phyloP scores from a whole-genome alignment of 2,113 vertebrate genomes.

The Camelus bactrianus region DNA sequence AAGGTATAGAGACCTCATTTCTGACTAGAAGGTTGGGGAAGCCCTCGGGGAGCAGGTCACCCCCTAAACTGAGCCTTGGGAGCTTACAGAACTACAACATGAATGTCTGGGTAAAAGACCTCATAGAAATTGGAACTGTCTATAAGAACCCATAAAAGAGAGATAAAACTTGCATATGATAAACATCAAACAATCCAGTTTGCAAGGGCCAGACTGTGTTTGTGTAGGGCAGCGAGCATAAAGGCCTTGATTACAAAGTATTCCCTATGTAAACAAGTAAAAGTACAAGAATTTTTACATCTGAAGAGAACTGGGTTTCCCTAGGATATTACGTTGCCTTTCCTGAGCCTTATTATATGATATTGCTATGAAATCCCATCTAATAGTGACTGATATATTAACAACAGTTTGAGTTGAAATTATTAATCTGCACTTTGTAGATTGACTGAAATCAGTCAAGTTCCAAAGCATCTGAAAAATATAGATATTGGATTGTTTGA shows the following conservation, averaged over 20 bases:
- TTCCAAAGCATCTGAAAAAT: background rate
- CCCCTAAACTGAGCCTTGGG: background rate
- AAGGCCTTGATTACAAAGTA: background rate
- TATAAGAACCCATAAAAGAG: background rate
- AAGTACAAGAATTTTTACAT: background rate
- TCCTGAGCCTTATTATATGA: background rate
- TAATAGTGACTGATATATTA: background rate
- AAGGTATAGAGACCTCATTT: background rate
- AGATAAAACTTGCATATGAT: background rate
- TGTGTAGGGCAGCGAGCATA: background rate
- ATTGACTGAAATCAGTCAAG: background rate
- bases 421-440: background rate
- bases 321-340: background rate
- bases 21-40: background rate
- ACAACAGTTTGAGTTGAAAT: background rate
- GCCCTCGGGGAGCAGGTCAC: background rate
- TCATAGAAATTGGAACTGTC: background rate
- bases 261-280: background rate
- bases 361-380: background rate
- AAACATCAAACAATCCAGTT: background rate
- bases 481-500: background rate
- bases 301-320: background rate
- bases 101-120: background rate
- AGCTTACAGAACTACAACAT: background rate
- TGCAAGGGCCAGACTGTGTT: background rate